Evolutionary conservation across 1,140 invertebrate species (phyloP).

Genomic region (Drosophila mayri): DNA sequence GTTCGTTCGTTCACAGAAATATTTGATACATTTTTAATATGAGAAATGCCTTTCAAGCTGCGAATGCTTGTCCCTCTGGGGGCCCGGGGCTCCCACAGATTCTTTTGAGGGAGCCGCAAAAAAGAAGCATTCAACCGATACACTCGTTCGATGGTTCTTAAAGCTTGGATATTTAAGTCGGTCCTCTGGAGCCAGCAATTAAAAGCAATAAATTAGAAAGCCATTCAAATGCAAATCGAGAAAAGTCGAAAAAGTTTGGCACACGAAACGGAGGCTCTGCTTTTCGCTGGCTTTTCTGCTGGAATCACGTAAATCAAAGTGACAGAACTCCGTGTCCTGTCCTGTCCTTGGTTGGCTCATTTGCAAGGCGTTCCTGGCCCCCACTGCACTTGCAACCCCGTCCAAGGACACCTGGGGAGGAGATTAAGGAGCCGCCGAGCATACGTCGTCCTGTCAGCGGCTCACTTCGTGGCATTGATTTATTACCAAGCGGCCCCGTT

Average conservation of each 20-base stretch:
- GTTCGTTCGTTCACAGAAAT: constrained; percentile 58
- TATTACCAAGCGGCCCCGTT: constrained; percentile 37
- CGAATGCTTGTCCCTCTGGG: constrained; percentile 22
- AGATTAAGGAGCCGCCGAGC: constrained; percentile 46
- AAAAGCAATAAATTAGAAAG: constrained; percentile 76
- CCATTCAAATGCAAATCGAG: constrained; percentile 69
- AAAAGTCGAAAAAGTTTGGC: constrained; percentile 57
- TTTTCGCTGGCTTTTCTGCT: constrained; percentile 7
- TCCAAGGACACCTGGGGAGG: constrained; percentile 37
- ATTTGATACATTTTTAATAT: constrained; percentile 83
- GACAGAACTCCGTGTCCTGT: constrained; percentile 48
- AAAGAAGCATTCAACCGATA: not conserved
- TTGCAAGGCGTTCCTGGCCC: constrained; percentile 13
- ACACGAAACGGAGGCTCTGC: constrained; percentile 10
- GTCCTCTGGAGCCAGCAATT: constrained; percentile 39
- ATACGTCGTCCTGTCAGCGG: constrained; percentile 66
- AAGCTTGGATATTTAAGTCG: constrained; percentile 56
- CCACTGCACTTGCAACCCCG: constrained; percentile 36
- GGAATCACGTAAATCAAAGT: constrained; percentile 77
- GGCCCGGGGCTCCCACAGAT: constrained; percentile 32
- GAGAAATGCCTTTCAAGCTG: constrained; percentile 77
- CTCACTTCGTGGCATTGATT: constrained; percentile 61
- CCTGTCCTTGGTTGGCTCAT: constrained; percentile 31
- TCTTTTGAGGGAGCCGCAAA: constrained; percentile 50
- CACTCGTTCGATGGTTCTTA: constrained; percentile 37